Evolutionary conservation across 2,113 vertebrate genomes (phyloP).

Genomic region (Phyllopteryx taeniolatus): DNA sequence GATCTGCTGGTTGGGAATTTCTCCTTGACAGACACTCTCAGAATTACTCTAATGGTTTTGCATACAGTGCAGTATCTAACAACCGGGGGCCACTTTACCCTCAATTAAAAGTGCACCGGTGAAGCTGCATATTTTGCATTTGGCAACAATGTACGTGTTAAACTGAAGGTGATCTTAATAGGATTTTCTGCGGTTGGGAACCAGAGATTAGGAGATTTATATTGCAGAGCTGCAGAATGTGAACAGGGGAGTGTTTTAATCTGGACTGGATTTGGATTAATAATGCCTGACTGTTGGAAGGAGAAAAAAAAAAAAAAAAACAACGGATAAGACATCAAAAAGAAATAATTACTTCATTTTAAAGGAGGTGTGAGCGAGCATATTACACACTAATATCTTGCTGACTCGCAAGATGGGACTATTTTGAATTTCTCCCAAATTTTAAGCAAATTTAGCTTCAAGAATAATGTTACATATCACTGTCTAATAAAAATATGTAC

Average conservation of each 20-base stretch:
- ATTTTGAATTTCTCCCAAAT: background rate
- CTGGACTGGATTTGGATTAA: slow-evolving; percentile 74
- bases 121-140: slow-evolving; percentile 78
- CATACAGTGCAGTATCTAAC: slow-evolving; percentile 63
- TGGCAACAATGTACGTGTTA: slow-evolving; percentile 73
- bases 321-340: slow-evolving; percentile 64
- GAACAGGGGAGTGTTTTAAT: slow-evolving; percentile 72
- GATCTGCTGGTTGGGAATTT: slow-evolving; percentile 60
- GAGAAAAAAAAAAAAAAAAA: slow-evolving; percentile 19
- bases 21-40: slow-evolving; percentile 66
- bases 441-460: slow-evolving; percentile 1
- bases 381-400: slow-evolving; percentile 43
- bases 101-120: slow-evolving; percentile 72
- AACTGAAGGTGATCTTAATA: slow-evolving; percentile 81
- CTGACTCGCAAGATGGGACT: background rate
- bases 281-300: slow-evolving; percentile 35
- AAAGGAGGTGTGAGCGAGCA: slow-evolving; percentile 55
- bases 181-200: slow-evolving; percentile 78
- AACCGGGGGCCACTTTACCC: slow-evolving; percentile 62
- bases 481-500: background rate
- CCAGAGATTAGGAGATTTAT: slow-evolving; percentile 78
- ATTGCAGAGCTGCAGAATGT: slow-evolving; percentile 53
- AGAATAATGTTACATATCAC: background rate
- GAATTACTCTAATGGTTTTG: slow-evolving; percentile 69
- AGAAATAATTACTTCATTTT: slow-evolving; percentile 44